Evolutionary conservation across 1,140 invertebrate species (phyloP), one percentile per base, ranked within the genome.

Genomic region (Acromyrmex echinatior): DNA sequence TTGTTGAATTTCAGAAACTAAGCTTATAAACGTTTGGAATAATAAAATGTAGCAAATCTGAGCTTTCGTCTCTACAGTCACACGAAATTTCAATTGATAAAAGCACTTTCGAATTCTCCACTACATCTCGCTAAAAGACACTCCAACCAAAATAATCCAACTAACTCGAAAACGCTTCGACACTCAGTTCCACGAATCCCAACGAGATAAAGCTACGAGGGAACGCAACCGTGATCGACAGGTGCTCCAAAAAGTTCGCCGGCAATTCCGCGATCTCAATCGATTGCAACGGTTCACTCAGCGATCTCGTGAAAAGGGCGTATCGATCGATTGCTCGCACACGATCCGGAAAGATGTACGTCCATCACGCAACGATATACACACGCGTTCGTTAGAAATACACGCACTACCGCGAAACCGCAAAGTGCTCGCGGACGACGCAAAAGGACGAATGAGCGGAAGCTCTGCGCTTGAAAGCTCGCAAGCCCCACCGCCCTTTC

Each of bases 361-460:
- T 2, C 1, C 51, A 60, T 65, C 66, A 76, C 74, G 68, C 66
- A 63, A 10, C 45, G 25, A 53, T 63, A 73, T 45, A 21, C 80
- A 74, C 56, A 74, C 70, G 68, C 66, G 73, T 66, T 35, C n/a
- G 10, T 56, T 31, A 28, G 49, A 63, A 12, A 25, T 85, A 60
- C 25, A 65, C 73, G 56, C 80, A 81, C 58, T 65, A 12, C 12
- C 71, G 28, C 76, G 60, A 66, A 68, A 5, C 12, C 45, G 45
- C 84, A 70, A 79, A 79, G 70, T 81, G 73, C 78, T 90, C 91
- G 84, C 87, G 89, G 87, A 84, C 91, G 79, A 84, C 91, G 93
- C 93, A 82, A 87, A 91, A 91, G 92, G 90, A 92, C 92, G 93
- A 95, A 93, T 94, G 93, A 91, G 71, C 88, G 80, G 87, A 91